Conservation (phyloP, 2,888 invertebrate genomes). For the Drosophila diplacantha region DNA sequence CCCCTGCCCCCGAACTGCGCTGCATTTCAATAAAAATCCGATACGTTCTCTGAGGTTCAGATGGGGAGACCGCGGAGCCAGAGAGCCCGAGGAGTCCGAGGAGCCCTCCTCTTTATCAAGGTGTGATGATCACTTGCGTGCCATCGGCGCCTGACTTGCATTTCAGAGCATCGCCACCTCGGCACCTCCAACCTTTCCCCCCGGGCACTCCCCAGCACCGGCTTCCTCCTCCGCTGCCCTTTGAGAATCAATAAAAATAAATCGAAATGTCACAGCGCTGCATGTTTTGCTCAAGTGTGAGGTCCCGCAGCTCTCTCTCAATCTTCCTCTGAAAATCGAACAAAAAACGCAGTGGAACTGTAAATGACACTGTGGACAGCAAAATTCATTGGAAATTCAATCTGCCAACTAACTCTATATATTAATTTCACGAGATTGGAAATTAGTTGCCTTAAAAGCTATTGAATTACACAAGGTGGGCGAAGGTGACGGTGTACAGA, state of each 20-base stretch:
- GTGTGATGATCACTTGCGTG: conserved; percentile 73
- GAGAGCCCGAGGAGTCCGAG: conserved; percentile 3
- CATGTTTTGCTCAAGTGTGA: conserved; percentile 59
- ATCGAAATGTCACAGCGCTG: conserved; percentile 72
- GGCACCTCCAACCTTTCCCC: conserved; percentile 28
- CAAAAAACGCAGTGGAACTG: conserved; percentile 41
- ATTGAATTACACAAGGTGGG: conserved; percentile 53
- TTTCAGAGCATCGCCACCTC: conserved; percentile 57
- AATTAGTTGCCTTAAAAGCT: conserved; percentile 52
- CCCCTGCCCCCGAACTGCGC: conserved; percentile 33
- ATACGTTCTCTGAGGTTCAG: conserved; percentile 53
- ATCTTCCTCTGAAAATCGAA: conserved; percentile 10
- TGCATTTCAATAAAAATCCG: conserved; percentile 72
- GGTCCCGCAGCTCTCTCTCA: conserved; percentile 62
- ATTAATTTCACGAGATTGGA: conserved; percentile 50
- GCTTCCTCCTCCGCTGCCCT: conserved; percentile 26
- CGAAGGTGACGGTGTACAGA: conserved; percentile 6
- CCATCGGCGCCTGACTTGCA: conserved; percentile 73
- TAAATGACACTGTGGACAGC: conserved; percentile 66
- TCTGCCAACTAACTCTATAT: conserved; percentile 29
- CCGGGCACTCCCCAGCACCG: neutral
- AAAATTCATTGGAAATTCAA: conserved; percentile 48
- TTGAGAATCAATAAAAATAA: conserved; percentile 70
- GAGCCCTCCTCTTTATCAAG: conserved; percentile 58
- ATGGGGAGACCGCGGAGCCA: conserved; percentile 6